Evolutionary conservation across 1,140 invertebrate genomes (phyloP).

Genomic region (Stegodyphus mimosarum): DNA sequence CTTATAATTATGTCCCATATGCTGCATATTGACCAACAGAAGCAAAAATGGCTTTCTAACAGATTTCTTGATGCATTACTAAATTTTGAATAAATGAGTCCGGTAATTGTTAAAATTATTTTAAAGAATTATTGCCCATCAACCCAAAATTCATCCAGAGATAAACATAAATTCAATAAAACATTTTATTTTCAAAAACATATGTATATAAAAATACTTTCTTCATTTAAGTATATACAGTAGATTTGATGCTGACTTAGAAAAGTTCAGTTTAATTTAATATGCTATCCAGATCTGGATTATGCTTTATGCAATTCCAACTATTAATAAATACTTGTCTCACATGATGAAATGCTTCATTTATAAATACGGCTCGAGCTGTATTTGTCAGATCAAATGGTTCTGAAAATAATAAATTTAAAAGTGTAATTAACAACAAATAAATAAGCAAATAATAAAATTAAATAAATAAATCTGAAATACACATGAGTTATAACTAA

Average conservation of each 20-base stretch:
- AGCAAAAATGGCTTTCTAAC: too few relatives aligned
- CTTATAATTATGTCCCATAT: too few relatives aligned
- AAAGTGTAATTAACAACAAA: slow-evolving; percentile 42
- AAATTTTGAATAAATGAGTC: too few relatives aligned
- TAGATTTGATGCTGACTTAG: too few relatives aligned
- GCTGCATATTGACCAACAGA: too few relatives aligned
- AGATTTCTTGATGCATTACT: too few relatives aligned
- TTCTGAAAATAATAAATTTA: slow-evolving; percentile 74
- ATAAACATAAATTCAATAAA: background rate
- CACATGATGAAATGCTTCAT: slow-evolving; percentile 82
- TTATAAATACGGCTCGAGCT: slow-evolving; percentile 90
- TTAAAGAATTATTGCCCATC: too few relatives aligned
- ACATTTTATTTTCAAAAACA: background rate
- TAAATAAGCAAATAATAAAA: background rate
- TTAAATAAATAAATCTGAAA: background rate
- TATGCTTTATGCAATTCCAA: slow-evolving; percentile 71
- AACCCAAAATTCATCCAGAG: too few relatives aligned
- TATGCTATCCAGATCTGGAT: slow-evolving; percentile 66
- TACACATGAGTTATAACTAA: background rate
- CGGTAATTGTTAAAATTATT: too few relatives aligned
- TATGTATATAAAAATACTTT: background rate
- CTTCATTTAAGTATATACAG: background rate
- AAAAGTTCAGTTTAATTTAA: too few relatives aligned
- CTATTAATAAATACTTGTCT: slow-evolving; percentile 77
- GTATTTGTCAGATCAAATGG: slow-evolving; percentile 95